phyloP scores from a whole-genome alignment of 2,797 vertebrate species.

The Fistularia tabacaria region DNA sequence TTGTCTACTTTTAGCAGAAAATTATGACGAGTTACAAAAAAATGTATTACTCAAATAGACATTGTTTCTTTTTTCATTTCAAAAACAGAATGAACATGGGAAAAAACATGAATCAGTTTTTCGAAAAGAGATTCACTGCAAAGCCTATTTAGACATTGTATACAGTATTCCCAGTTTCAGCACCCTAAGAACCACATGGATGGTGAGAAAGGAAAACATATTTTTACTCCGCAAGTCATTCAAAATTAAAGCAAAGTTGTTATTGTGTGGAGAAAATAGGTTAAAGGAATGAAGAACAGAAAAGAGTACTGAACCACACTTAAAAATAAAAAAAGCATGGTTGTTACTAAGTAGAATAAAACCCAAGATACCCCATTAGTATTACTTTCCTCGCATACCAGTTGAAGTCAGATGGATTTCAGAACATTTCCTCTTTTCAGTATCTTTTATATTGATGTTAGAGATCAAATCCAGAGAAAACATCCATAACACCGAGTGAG shows the following conservation, averaged over 20 bases:
- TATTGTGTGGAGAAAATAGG: not conserved
- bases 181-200: conserved; percentile 23
- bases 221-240: conserved; percentile 11
- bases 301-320: not conserved
- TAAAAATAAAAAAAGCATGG: not conserved
- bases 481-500: conserved; percentile 29
- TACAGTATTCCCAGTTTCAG: not conserved
- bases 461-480: conserved; percentile 66
- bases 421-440: conserved; percentile 69
- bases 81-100: not conserved
- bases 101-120: conserved; percentile 39
- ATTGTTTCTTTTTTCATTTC: conserved; percentile 20
- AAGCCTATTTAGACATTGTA: conserved; percentile 3
- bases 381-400: no score
- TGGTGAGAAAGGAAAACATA: conserved; percentile 21
- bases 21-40: no score
- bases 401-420: conserved; percentile 66
- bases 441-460: conserved; percentile 63
- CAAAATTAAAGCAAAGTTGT: conserved; percentile 3
- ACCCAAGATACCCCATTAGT: no score
- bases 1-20: no score
- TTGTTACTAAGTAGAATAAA: no score
- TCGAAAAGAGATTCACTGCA: conserved; percentile 18
- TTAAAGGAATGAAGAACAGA: conserved; percentile 2
- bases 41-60: not conserved